A percentile compares a stretch with the other conserved stretches of the same genome.
Conservation (phyloP, 2,797 vertebrate genomes). For the Sciurus vulgaris region DNA sequence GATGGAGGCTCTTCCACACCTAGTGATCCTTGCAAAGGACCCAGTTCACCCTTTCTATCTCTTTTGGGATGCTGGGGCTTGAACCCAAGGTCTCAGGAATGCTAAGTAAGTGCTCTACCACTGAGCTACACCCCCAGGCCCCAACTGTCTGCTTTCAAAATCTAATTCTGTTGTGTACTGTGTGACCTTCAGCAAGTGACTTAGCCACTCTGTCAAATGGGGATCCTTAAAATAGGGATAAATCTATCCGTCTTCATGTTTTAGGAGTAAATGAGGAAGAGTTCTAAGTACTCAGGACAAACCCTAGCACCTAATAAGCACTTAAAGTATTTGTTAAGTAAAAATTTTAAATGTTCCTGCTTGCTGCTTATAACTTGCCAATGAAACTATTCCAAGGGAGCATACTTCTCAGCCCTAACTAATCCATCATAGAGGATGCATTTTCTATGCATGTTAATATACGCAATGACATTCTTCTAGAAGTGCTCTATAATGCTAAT, state of each 20-base stretch:
- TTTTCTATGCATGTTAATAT: background rate
- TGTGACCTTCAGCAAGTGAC: background rate
- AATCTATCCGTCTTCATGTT: background rate
- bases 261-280: background rate
- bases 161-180: background rate
- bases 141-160: background rate
- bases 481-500: background rate
- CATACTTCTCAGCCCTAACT: background rate
- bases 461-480: background rate
- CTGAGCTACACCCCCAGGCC: no score
- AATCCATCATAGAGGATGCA: background rate
- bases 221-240: background rate
- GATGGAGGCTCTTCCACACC: no score
- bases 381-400: background rate
- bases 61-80: no score
- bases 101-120: no score
- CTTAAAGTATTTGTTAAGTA: background rate
- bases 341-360: background rate
- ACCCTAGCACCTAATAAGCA: background rate
- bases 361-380: constrained; percentile 5
- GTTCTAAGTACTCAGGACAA: constrained; percentile 20
- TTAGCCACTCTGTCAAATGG: background rate
- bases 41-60: no score
- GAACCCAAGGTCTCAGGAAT: no score
- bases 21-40: no score